Percentiles rank a stretch among this genome's conserved stretches.
phyloP scores from a whole-genome alignment of 2,113 vertebrate species.

The Cynopterus brachyotis region DNA sequence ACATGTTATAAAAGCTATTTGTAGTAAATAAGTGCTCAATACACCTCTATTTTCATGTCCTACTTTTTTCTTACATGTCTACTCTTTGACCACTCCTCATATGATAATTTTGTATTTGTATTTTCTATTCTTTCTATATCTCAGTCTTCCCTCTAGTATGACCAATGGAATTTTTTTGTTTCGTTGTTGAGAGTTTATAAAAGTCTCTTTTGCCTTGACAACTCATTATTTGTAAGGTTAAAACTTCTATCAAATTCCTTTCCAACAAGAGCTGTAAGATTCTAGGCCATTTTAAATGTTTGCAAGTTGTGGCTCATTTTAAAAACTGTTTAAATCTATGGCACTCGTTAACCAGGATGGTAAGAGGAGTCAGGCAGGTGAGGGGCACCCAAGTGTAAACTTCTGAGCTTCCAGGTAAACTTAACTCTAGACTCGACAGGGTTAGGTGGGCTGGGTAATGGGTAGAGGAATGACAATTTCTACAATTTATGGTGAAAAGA shows the following conservation, averaged over 20 bases:
- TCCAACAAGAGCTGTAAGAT: neutral
- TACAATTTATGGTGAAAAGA: neutral
- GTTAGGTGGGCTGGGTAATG: neutral
- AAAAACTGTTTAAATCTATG: conserved; percentile 16
- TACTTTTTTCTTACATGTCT: neutral
- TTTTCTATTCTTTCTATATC: neutral
- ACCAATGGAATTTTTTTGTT: neutral
- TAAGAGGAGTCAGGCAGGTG: neutral
- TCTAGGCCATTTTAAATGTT: neutral
- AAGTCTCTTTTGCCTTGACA: neutral
- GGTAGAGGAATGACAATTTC: neutral
- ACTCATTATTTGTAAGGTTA: neutral
- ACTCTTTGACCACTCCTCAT: neutral
- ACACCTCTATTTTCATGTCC: neutral
- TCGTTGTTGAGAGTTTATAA: neutral
- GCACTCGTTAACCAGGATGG: conserved; percentile 57
- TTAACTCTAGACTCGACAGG: conserved; percentile 19
- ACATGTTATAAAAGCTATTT: neutral
- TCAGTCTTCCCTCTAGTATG: neutral
- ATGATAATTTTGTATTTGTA: neutral
- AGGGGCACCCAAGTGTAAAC: neutral
- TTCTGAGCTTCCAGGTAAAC: neutral
- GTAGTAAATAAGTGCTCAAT: neutral
- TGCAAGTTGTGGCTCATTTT: neutral
- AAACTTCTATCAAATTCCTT: conserved; percentile 18